Base-by-base conservation (phyloP, 2,113 vertebrate genomes). In the Corynorhinus townsendii region DNA sequence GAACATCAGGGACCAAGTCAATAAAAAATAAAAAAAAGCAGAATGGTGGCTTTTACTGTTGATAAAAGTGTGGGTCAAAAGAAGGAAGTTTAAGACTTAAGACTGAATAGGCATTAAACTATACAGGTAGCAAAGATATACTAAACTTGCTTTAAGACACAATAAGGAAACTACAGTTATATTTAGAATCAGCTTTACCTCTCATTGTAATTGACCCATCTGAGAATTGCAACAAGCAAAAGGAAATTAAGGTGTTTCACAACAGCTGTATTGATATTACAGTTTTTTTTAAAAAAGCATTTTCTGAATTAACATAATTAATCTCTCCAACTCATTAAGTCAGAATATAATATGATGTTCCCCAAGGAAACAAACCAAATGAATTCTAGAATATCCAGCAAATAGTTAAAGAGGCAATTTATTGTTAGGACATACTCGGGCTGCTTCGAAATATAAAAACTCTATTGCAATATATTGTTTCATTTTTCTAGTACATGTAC, bases 241-340 rank as follows among this genome's bases (percentile, higher is more conserved):
- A 96, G 71, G 94, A 95, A 97, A 96, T 98, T 97, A 98, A 98
- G 97, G 96, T 98, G 97, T 98, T 98, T 98, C 97, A 97, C 96
- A 98, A 98, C 97, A 98, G 96, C 97, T 97, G 97, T 94, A 97
- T 98, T 98, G 97, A 92, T 97, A 97, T 92, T 96, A 97, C 91
- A 96, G 94, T 96, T 97, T 98, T 98, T 96, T 49, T 75, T 75
- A 54, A 89, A 96, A 94, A 66, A 94, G 43, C 95, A 73, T 86
- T 96, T 96, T 96, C 87, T 95, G 45, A 98, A 95, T 97, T 92
- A 89, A 80, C 93, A 79, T 95, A 20, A 19, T 97, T 98, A 93
- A 97, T 96, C 96, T 97, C 82, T 98, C 81, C 71, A 96, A 94
- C n/a, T 95, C 91, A 91, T 96, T 96, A 95, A 96, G 71, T 95